phyloP scores from a whole-genome alignment of 2,888 invertebrate species.

The Clivina fossor region DNA sequence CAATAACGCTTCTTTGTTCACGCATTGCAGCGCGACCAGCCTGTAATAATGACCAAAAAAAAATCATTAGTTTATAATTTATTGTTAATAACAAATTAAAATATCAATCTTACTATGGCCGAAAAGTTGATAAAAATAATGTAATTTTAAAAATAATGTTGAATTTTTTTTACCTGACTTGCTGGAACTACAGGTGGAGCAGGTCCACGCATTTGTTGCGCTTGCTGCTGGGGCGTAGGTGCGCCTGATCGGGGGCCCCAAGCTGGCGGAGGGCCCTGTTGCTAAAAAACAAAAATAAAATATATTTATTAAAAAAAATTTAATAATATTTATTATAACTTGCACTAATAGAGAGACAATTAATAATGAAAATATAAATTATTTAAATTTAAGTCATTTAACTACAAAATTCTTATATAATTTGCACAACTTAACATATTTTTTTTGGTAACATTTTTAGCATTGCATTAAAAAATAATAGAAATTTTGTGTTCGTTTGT shows the following conservation, averaged over 20 bases:
- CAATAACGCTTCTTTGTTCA: slow-evolving; percentile 1
- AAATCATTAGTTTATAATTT: no score
- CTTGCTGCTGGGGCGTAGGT: slow-evolving; percentile 36
- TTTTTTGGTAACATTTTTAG: no score
- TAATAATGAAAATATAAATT: neutral
- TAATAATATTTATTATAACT: neutral
- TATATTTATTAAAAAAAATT: neutral
- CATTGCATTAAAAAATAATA: no score
- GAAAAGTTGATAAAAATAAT: neutral
- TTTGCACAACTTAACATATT: no score
- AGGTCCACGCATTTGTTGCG: slow-evolving; percentile 34
- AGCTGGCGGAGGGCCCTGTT: slow-evolving; percentile 34
- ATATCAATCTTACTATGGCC: no score
- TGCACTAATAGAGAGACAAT: no score
- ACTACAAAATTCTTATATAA: no score
- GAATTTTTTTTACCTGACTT: slow-evolving; percentile 21
- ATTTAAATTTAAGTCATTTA: no score
- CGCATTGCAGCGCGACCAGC: slow-evolving; percentile 24
- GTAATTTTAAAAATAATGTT: no score
- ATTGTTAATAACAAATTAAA: no score
- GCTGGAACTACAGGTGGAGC: slow-evolving; percentile 37
- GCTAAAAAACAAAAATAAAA: neutral
- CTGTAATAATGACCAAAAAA: slow-evolving; percentile 1
- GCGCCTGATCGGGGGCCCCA: slow-evolving; percentile 39
- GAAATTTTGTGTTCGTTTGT: no score